Evolutionary conservation across 2,797 vertebrate genomes (phyloP).

Genomic region (Phaenicophaeus curvirostris): DNA sequence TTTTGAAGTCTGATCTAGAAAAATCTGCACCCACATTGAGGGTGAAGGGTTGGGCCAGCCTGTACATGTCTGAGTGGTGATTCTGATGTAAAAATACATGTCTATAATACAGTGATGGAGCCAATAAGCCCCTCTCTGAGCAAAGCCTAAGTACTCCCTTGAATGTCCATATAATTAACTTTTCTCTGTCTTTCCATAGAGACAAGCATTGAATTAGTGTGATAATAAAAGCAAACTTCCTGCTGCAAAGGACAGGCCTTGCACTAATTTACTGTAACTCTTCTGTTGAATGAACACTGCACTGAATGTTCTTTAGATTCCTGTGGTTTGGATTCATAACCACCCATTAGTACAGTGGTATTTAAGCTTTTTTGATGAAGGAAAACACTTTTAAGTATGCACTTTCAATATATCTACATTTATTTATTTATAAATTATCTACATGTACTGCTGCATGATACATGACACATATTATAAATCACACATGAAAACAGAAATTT

Average conservation of each 20-base stretch:
- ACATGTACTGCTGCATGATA: no score
- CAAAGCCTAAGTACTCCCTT: neutral
- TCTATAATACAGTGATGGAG: neutral
- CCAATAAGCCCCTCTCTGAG: neutral
- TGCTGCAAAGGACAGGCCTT: neutral
- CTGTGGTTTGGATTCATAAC: neutral
- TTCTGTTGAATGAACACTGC: neutral
- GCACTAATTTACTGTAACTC: neutral
- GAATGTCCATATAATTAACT: neutral
- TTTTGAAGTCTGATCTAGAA: neutral
- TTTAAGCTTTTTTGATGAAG: neutral
- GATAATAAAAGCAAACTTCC: neutral
- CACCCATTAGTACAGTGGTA: neutral
- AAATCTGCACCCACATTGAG: neutral
- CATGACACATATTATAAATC: neutral
- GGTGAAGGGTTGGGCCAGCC: neutral
- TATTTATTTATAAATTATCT: neutral
- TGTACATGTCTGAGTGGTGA: rapidly evolving
- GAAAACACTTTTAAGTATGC: neutral
- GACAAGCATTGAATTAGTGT: neutral
- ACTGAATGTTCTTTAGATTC: neutral
- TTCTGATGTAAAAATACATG: neutral
- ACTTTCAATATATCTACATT: neutral
- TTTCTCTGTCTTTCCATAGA: neutral
- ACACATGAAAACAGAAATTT: neutral